phyloP scores from a whole-genome alignment of 2,888 invertebrate genomes.

The Ethmia dodecea region DNA sequence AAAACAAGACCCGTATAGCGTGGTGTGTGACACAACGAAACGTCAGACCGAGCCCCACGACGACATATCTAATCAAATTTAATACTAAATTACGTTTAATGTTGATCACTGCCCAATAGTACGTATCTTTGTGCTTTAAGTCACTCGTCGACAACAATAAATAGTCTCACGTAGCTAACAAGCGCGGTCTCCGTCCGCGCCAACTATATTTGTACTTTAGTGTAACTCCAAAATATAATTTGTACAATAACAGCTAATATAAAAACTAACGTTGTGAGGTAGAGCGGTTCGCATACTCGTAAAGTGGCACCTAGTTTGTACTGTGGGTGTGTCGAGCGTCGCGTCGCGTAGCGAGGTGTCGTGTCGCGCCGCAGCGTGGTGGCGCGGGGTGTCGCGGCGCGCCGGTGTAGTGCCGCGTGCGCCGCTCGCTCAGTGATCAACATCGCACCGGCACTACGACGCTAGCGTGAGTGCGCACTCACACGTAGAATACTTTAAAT shows the following conservation, averaged over 20 bases:
- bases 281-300: conserved; percentile 59
- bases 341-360: conserved; percentile 16
- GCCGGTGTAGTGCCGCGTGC: too few species aligned
- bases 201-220: conserved; percentile 60
- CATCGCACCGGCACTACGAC: conserved; percentile 68
- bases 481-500: conserved; percentile 67
- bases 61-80: conserved; percentile 70
- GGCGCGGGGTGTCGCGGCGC: conserved; percentile 14
- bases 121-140: conserved; percentile 75
- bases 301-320: conserved; percentile 31
- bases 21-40: conserved; percentile 63
- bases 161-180: conserved; percentile 58
- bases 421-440: conserved; percentile 63
- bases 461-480: conserved; percentile 63
- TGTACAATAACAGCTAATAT: conserved; percentile 73
- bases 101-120: conserved; percentile 78
- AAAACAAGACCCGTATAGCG: conserved; percentile 69
- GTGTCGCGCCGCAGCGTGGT: conserved; percentile 15
- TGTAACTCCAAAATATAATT: conserved; percentile 73
- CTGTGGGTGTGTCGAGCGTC: conserved; percentile 24
- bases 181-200: conserved; percentile 60
- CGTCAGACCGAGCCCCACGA: conserved; percentile 55
- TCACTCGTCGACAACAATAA: conserved; percentile 71
- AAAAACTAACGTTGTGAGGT: conserved; percentile 69
- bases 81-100: conserved; percentile 74